Conservation (phyloP, 2,888 invertebrate species). For the Coelinius sp. region DNA sequence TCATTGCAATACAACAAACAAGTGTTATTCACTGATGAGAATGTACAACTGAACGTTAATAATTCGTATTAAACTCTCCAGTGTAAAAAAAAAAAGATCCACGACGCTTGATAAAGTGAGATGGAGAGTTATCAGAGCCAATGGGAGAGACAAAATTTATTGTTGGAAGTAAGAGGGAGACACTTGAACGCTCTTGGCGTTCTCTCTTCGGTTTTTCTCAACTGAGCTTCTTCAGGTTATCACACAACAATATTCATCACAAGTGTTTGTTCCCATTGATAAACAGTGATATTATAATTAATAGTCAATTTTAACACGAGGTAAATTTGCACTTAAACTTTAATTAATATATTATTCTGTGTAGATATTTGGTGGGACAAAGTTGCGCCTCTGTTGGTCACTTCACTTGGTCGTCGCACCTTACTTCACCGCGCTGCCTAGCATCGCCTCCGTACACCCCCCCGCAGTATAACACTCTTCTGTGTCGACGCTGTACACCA, state of each 20-base stretch:
- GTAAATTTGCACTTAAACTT: neutral
- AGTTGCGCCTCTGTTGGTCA: slow-evolving; percentile 46
- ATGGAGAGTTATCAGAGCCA: neutral
- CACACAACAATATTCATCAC: neutral
- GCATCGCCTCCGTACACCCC: slow-evolving; percentile 29
- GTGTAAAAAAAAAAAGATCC: neutral
- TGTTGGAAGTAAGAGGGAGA: slow-evolving; percentile 3
- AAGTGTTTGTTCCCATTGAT: neutral
- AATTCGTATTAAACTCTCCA: neutral
- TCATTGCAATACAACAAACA: slow-evolving; percentile 53
- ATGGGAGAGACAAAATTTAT: neutral
- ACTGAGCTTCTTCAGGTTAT: neutral
- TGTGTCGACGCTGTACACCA: slow-evolving; percentile 35
- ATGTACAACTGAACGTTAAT: neutral
- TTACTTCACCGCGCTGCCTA: slow-evolving; percentile 46
- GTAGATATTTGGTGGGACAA: slow-evolving; percentile 25
- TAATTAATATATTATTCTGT: slow-evolving; percentile 7
- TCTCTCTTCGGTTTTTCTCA: neutral
- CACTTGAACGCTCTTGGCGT: slow-evolving; percentile 10
- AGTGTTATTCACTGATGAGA: slow-evolving; percentile 7
- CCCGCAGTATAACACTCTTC: slow-evolving; percentile 40
- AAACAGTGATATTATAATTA: neutral
- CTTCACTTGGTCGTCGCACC: slow-evolving; percentile 55
- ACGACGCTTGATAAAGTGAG: slow-evolving; percentile 2
- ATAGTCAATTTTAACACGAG: neutral